Evolutionary conservation across 2,888 invertebrate species (phyloP), one percentile per base, ranked within the genome.

Genomic region (Pristionchus maxplancki): DNA sequence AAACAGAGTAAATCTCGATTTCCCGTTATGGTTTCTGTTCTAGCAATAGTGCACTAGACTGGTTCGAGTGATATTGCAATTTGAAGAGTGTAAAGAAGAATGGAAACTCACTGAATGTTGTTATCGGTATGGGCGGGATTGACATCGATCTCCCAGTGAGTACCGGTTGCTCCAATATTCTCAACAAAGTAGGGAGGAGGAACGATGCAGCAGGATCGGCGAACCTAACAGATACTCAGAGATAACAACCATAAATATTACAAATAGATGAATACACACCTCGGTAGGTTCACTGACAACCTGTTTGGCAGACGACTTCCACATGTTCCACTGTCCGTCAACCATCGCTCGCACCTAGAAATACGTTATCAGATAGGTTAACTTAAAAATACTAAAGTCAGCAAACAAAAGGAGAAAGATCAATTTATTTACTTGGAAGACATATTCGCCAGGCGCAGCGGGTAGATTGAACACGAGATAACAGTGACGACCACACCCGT

Each of bases 381-480:
- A 15, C 50, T 20, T 58, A n/a, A 24, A 58, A 58, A 24, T 58
- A 58, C 20, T n/a, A 58, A 6, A 6, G 6, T 53, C 24, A 6
- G 17, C 15, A 50, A 50, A 50, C 5, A 34, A 53, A 53, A 58
- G 17, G n/a, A 15, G 4, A 34, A 34, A 15, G 58, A 9, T 82
- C 40, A 82, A 82, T 40, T 13, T 34, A 8, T n/a, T 11, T 83
- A 93, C 93, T 90, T 95, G 95, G 93, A 95, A 93, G 86, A 92
- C 94, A 89, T 94, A 93, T 89, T 93, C 93, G 34, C 90, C 71
- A 37, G 94, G 93, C 13, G 90, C 88, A 31, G 92, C 90, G n/a
- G 92, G 92, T 62, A 95, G 91, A 82, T 95, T 95, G 92, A 93
- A 95, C 31, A 95, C 92, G 67, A 95, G 91, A 78, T 95, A 95